Base-by-base conservation (phyloP, 2,888 invertebrate species). In the Drosophila anomalata region DNA sequence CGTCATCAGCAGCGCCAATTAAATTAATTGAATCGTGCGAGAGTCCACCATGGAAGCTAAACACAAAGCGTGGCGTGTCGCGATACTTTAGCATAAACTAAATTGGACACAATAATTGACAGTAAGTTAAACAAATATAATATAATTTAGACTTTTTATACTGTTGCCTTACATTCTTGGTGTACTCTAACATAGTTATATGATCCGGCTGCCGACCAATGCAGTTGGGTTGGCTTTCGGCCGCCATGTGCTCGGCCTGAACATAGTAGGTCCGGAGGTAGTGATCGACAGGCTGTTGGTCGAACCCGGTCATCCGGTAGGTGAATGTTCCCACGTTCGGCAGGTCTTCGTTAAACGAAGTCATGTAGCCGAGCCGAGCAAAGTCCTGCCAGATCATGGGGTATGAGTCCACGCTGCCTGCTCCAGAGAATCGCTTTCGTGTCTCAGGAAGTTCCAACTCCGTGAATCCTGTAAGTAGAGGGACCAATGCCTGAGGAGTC, bases 391-490 rank as follows among this genome's bases (percentile, higher is more conserved):
- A 98, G 73, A 98, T 94, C 92, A 97, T 96, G 0, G 97, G 97
- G 92, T 96, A 96, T 0, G 94, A 92, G 89, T 98, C 95, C 0
- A 98, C 94, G 52, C 93, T 94, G 12, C 93, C 91, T 0, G 96
- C 94, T 46, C 94, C 93, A 3, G 91, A 91, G 90, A 94, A 93
- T 48, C 95, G 92, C 91, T 95, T 95, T 74, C 97, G 93, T 0
- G 96, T 95, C 87, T 98, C 97, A 0, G 97, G 97, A 48, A 97
- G 90, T 89, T 98, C 98, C n/a, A 96, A 91, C 90, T 98, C 98
- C 0, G 94, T 95, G 89, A 94, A 94, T 3, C 98, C 97, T 0
- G 97, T 97, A 1, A 98, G 92, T 66, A 98, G 95, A 0, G 98
- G 98, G 76, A 97, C 96, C 33, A 98, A 90, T 0, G 97, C 97